phyloP scores from a whole-genome alignment of 2,888 invertebrate species.

The Drosophila engyochracea region DNA sequence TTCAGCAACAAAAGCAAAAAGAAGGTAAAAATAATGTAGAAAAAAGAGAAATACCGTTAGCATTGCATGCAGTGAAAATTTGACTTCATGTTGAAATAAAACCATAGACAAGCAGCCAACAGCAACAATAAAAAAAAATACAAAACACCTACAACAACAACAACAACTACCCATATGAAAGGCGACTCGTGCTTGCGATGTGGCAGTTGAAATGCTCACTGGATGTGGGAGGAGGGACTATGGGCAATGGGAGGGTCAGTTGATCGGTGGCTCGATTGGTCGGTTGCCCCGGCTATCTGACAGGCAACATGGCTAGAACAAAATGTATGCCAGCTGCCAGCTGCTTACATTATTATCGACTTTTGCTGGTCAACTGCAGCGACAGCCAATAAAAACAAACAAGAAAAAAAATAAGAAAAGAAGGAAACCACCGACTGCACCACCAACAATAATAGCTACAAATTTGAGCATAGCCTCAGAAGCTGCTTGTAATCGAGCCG shows the following conservation, averaged over 20 bases:
- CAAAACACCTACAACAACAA: slow-evolving; percentile 5
- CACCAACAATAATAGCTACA: slow-evolving; percentile 18
- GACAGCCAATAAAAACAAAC: slow-evolving; percentile 28
- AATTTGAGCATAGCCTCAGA: slow-evolving; percentile 22
- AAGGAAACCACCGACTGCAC: slow-evolving; percentile 5
- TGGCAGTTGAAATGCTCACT: slow-evolving; percentile 9
- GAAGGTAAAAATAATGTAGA: slow-evolving; percentile 14
- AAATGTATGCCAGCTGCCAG: slow-evolving; percentile 75
- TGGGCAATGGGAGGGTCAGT: slow-evolving; percentile 13
- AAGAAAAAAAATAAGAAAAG: neutral
- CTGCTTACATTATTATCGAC: slow-evolving; percentile 70
- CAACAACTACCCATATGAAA: slow-evolving; percentile 45
- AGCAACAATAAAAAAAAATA: slow-evolving; percentile 4
- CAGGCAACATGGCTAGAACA: slow-evolving; percentile 67
- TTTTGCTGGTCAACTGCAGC: slow-evolving; percentile 65
- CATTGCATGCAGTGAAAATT: slow-evolving; percentile 62
- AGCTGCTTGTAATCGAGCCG: slow-evolving; percentile 39
- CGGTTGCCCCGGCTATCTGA: slow-evolving; percentile 40
- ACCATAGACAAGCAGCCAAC: slow-evolving; percentile 23
- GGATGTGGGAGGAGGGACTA: neutral
- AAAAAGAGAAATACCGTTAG: slow-evolving; percentile 33
- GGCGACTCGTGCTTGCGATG: slow-evolving; percentile 55
- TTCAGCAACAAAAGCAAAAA: slow-evolving; percentile 11
- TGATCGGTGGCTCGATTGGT: slow-evolving; percentile 12
- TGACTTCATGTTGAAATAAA: slow-evolving; percentile 54